Percentiles rank a stretch among this genome's conserved stretches.
Evolutionary conservation across 2,888 invertebrate genomes (phyloP).

Genomic region (Leptothorax acervorum): DNA sequence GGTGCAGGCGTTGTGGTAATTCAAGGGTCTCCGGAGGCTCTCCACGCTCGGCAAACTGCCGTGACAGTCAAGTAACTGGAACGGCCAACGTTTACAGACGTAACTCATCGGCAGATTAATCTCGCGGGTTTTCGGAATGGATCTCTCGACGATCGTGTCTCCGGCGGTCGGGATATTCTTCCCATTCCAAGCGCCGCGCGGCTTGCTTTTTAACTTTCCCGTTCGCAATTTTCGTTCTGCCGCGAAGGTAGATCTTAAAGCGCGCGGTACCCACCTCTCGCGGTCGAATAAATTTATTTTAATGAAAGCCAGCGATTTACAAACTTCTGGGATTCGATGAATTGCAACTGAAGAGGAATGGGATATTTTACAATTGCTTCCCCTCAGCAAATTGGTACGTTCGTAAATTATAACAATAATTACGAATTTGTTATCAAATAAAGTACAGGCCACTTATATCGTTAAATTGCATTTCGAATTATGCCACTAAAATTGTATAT

Average conservation of each 20-base stretch:
- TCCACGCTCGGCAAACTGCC: slow-evolving; percentile 76
- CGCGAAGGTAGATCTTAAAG: slow-evolving; percentile 29
- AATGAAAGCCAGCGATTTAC: slow-evolving; percentile 45
- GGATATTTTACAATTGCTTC: slow-evolving; percentile 27
- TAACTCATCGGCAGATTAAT: slow-evolving; percentile 67
- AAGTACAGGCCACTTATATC: slow-evolving; percentile 34
- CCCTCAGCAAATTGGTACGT: slow-evolving; percentile 23
- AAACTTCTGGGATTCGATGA: slow-evolving; percentile 49
- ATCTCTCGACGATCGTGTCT: slow-evolving; percentile 51
- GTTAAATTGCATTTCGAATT: slow-evolving; percentile 36
- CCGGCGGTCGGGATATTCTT: slow-evolving; percentile 46
- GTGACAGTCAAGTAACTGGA: slow-evolving; percentile 82
- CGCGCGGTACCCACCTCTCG: slow-evolving; percentile 18
- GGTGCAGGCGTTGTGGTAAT: slow-evolving; percentile 50
- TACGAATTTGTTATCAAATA: slow-evolving; percentile 30
- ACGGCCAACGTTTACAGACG: slow-evolving; percentile 79
- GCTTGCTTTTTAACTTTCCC: slow-evolving; percentile 42
- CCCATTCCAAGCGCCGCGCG: slow-evolving; percentile 3
- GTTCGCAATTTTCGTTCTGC: slow-evolving; percentile 35
- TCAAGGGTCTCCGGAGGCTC: slow-evolving; percentile 67
- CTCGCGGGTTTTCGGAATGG: slow-evolving; percentile 56
- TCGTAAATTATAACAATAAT: slow-evolving; percentile 45
- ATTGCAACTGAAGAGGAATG: slow-evolving; percentile 43
- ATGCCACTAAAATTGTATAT: slow-evolving; percentile 29
- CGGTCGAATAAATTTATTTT: slow-evolving; percentile 53